Conservation (phyloP, 2,113 vertebrate genomes). For the Engraulis encrasicolus region DNA sequence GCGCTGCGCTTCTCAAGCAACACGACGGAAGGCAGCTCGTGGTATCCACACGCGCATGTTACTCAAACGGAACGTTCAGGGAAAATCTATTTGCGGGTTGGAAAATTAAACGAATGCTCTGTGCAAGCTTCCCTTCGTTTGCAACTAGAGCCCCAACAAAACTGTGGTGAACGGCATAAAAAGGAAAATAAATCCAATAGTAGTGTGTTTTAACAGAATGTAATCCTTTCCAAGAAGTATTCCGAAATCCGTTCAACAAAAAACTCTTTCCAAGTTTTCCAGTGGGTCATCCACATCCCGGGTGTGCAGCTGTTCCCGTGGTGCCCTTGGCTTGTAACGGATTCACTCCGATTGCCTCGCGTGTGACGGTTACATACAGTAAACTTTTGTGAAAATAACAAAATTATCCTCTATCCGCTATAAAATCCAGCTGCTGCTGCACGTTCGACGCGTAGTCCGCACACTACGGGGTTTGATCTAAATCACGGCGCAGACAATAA, state of each 20-base stretch:
- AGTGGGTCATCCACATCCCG: neutral
- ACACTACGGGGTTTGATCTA: conserved; percentile 14
- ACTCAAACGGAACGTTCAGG: neutral
- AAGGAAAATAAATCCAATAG: neutral
- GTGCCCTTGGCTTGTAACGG: neutral
- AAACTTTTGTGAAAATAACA: conserved; percentile 5
- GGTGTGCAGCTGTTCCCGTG: neutral
- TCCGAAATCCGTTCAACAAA: neutral
- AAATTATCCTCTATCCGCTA: neutral
- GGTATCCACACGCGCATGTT: conserved; percentile 37
- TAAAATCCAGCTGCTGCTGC: neutral
- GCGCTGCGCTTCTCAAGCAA: conserved; percentile 14
- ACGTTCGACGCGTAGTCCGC: neutral
- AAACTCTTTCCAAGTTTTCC: neutral
- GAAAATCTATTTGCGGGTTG: conserved; percentile 15
- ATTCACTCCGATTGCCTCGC: neutral
- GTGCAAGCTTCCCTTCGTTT: neutral
- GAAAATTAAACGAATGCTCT: conserved; percentile 12
- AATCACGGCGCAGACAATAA: conserved; percentile 59
- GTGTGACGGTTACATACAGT: neutral
- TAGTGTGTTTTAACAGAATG: neutral
- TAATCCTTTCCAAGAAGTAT: neutral
- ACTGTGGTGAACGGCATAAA: neutral
- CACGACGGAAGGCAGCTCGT: neutral
- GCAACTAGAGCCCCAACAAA: neutral